phyloP scores from a whole-genome alignment of 2,113 vertebrate species.

The human (Homo sapiens) region GRCh38 chr2:5921501-5922000 shows the following conservation, averaged over 20 bases:
- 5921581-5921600: not conserved
- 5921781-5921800: too few species aligned
- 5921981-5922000: not conserved
- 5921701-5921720: not conserved
- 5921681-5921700: not conserved
- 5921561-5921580: not conserved
- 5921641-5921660: not conserved
- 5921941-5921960: not conserved
- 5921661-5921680: not conserved
- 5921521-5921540: not conserved
- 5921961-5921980: too few species aligned
- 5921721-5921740: not conserved
- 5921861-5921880: too few species aligned
- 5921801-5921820: not conserved
- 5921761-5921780: not conserved
- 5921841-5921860: too few species aligned
- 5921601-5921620: not conserved
- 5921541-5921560: not conserved
- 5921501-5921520: not conserved
- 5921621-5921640: too few species aligned
- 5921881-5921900: not conserved
- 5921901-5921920: not conserved
- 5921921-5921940: not conserved
- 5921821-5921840: not conserved
- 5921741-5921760: not conserved